Evolutionary conservation across 2,888 invertebrate genomes (phyloP).

Genomic region (Cephus pulcher): DNA sequence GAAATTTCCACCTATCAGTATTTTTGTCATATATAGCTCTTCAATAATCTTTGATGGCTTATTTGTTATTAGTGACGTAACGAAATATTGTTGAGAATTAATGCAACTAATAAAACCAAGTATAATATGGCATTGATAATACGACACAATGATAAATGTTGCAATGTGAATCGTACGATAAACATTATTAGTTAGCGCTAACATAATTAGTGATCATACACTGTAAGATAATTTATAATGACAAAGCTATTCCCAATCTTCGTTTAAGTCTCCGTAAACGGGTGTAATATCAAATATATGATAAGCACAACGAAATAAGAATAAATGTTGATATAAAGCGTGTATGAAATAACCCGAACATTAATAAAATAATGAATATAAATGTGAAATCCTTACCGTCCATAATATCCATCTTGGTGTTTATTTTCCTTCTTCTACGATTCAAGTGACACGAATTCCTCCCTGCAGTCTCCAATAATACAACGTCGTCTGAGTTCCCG

Average conservation of each 20-base stretch:
- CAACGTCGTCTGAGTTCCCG: not conserved
- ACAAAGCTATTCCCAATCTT: not conserved
- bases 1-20: not conserved
- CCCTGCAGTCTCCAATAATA: not conserved
- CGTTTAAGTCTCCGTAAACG: not conserved
- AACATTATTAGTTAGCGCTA: not conserved
- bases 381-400: constrained; percentile 33
- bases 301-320: not conserved
- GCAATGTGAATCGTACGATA: not conserved
- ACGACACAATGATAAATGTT: not conserved
- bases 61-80: not conserved
- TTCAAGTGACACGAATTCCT: not conserved
- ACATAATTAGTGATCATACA: not conserved
- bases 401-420: constrained; percentile 46
- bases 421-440: not conserved
- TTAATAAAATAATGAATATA: not conserved
- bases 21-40: not conserved
- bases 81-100: too few relatives aligned
- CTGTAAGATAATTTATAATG: not conserved
- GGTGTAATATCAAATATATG: not conserved
- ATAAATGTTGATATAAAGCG: not conserved
- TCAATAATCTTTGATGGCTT: not conserved
- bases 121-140: not conserved
- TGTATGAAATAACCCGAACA: not conserved
- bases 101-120: not conserved